These are phyloP conservation scores for Macquaria ambigua DNA, from an alignment of 2,113 vertebrate species.

Conservation along the genomic window DNA sequence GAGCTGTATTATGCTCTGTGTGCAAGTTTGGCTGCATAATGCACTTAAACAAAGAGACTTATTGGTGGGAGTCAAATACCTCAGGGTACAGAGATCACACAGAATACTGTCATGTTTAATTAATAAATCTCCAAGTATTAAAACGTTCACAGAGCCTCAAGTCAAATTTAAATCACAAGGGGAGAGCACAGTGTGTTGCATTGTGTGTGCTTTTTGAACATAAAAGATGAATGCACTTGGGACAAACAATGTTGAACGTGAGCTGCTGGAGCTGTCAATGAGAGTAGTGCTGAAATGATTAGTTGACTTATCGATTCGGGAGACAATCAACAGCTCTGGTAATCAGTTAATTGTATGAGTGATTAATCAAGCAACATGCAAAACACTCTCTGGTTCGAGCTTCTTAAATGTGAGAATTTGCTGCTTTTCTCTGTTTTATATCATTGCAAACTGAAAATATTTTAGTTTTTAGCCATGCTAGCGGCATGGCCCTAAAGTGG, in stretches of 20 bases:
- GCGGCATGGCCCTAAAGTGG: no score
- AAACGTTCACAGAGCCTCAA: slow-evolving; percentile 51
- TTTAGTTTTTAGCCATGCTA: background rate
- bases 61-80: slow-evolving; percentile 35
- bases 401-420: background rate
- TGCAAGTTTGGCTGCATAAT: slow-evolving; percentile 22
- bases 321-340: background rate
- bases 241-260: slow-evolving; percentile 24
- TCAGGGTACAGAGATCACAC: slow-evolving; percentile 58
- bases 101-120: slow-evolving; percentile 66
- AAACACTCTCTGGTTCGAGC: background rate
- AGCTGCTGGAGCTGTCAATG: background rate
- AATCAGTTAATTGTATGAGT: background rate
- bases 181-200: background rate
- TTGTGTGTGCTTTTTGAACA: slow-evolving; percentile 25
- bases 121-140: slow-evolving; percentile 56
- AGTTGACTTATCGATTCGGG: background rate
- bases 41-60: slow-evolving; percentile 45
- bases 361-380: no score
- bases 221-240: slow-evolving; percentile 27
- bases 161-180: slow-evolving; percentile 30
- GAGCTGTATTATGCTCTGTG: background rate
- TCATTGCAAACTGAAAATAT: background rate
- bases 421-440: background rate
- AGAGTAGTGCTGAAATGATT: background rate